Evolutionary conservation across 2,113 vertebrate genomes (phyloP), one percentile per base, ranked within the genome.

Genomic region (Tupaia chinensis): DNA sequence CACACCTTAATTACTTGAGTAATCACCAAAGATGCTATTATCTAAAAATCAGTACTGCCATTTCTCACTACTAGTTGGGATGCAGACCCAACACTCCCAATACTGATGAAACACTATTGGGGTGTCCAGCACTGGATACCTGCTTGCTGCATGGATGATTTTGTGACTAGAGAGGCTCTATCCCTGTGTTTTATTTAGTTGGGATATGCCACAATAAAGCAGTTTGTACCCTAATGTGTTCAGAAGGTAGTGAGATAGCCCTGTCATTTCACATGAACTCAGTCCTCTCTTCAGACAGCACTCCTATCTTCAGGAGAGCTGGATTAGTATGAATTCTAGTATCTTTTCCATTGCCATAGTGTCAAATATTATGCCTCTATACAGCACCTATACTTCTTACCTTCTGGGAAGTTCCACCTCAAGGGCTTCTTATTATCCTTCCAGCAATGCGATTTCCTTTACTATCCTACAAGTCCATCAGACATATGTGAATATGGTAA

Each of bases 1-100:
- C 69, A 53, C 22, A 77, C 19, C 60, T 77, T 96, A 78, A 89
- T 83, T 87, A 92, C 66, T 88, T 44, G 60, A 76, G 19, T 23
- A 44, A 20, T 86, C 27, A 77, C 76, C 60, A 74, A 86, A 60
- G 70, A 78, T 58, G 13, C 53, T 63, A 90, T 66, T 95, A 69
- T 88, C 78, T 93, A 17, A 32, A 70, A 60, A 27, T 85, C 44
- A 76, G 32, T 17, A 15, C 19, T 14, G 44, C 19, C 34, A 63
- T 25, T 89, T 23, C 44, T 63, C 74, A 44, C 13, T 58, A 34
- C 6, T 44, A 63, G 10, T 10, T 29, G 16, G 29, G 8, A 63
- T 76, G 15, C 44, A 90, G 78, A 68, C 23, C 34, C 70, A 54
- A 4, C 32, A 65, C 22, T 29, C 8, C 13, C 76, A 17, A 69